phyloP scores from a whole-genome alignment of 2,113 vertebrate species.

The Thamnaconus septentrionalis region DNA sequence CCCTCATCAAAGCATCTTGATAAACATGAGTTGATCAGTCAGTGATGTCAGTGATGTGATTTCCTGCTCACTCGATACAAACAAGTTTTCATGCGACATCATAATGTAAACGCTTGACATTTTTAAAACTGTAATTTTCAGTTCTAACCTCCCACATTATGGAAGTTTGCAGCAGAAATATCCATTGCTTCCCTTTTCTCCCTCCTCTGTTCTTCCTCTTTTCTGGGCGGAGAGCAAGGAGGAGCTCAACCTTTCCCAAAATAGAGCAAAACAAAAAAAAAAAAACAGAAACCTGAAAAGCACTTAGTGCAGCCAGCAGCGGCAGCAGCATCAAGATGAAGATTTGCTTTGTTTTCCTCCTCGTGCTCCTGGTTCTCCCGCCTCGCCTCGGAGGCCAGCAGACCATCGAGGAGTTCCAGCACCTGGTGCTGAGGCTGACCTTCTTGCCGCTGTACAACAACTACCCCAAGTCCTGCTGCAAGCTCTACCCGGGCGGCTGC shows the following conservation, averaged over 20 bases:
- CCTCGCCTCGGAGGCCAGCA: constrained; percentile 46
- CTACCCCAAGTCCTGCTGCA: constrained; percentile 68
- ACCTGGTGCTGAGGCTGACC: constrained; percentile 53
- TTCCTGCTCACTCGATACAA: too few relatives aligned
- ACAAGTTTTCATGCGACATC: too few relatives aligned
- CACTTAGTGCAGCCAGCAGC: not conserved
- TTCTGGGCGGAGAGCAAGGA: constrained; percentile 15
- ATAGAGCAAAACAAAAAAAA: not conserved
- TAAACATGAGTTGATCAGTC: too few relatives aligned
- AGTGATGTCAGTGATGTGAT: too few relatives aligned
- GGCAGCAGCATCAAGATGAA: constrained; percentile 54
- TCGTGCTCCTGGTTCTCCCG: constrained; percentile 7
- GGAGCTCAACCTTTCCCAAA: constrained; percentile 13
- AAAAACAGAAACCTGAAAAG: constrained; percentile 2
- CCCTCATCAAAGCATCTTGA: too few relatives aligned
- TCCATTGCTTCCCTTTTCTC: too few relatives aligned
- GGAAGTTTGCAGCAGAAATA: too few relatives aligned
- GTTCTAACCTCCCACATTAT: not conserved
- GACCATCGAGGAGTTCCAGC: constrained; percentile 24
- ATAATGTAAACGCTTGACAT: too few relatives aligned
- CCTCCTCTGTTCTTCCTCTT: constrained; percentile 4
- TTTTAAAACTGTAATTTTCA: not conserved
- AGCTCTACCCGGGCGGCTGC: constrained; percentile 44
- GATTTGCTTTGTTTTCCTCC: constrained; percentile 39
- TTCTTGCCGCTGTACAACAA: constrained; percentile 55